A percentile compares a stretch with the other conserved stretches of the same genome.
Evolutionary conservation across 2,888 invertebrate species (phyloP).

Genomic region (Tipula helvola): DNA sequence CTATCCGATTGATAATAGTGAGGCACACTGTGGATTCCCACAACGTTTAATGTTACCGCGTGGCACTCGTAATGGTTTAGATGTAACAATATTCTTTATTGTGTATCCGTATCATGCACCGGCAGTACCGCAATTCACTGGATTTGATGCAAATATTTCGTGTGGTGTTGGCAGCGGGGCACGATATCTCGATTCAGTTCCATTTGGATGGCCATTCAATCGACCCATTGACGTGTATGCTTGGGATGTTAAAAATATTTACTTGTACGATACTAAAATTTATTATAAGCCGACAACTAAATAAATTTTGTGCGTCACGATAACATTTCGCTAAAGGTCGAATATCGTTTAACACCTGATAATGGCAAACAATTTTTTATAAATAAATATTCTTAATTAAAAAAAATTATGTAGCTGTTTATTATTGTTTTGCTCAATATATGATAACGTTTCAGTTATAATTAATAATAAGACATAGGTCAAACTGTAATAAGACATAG

Average conservation of each 20-base stretch:
- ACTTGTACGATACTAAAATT: not conserved
- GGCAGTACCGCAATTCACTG: slow-evolving; percentile 34
- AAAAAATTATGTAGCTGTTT: too few species aligned
- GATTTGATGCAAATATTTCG: slow-evolving; percentile 35
- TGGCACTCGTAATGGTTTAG: slow-evolving; percentile 48
- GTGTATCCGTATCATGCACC: slow-evolving; percentile 41
- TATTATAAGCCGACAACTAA: not conserved
- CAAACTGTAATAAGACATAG: too few species aligned
- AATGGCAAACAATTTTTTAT: not conserved
- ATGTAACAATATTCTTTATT: slow-evolving; percentile 47
- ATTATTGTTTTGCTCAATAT: too few species aligned
- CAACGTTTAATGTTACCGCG: slow-evolving; percentile 51
- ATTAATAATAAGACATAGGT: too few species aligned
- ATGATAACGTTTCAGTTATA: too few species aligned
- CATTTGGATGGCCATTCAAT: slow-evolving; percentile 65
- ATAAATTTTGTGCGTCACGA: not conserved
- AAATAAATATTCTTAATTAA: too few species aligned
- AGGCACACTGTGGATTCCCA: slow-evolving; percentile 46
- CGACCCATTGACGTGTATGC: slow-evolving; percentile 25
- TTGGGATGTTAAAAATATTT: not conserved
- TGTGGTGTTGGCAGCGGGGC: slow-evolving; percentile 39
- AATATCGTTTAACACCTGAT: not conserved
- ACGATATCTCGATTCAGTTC: slow-evolving; percentile 41
- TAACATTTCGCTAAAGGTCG: not conserved
- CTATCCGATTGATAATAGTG: slow-evolving; percentile 36